A percentile compares a stretch with the other conserved stretches of the same genome.
Evolutionary conservation across 2,888 invertebrate genomes (phyloP).

Genomic region (Standfussiana lucernea): DNA sequence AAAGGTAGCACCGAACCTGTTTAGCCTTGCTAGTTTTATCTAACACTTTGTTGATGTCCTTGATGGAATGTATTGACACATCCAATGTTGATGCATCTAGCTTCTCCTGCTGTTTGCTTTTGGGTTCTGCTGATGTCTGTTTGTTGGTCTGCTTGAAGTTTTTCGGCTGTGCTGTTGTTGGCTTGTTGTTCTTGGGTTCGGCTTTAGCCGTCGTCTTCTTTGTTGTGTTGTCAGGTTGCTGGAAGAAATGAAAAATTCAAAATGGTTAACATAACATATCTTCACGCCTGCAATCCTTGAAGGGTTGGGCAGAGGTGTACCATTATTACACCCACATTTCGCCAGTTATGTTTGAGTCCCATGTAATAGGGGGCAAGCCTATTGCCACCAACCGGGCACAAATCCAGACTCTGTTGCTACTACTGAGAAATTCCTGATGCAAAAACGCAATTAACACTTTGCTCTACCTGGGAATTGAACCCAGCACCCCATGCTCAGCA

Average conservation of each 20-base stretch:
- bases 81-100: constrained; percentile 83
- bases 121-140: constrained; percentile 46
- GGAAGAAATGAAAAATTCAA: background rate
- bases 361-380: too few species aligned
- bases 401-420: too few species aligned
- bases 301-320: too few species aligned
- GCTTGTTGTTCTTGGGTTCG: background rate
- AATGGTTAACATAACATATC: too few species aligned
- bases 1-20: constrained; percentile 74
- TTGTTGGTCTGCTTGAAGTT: background rate
- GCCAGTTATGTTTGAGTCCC: too few species aligned
- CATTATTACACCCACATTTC: too few species aligned
- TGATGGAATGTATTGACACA: constrained; percentile 86
- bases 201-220: constrained; percentile 68
- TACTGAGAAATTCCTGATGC: too few species aligned
- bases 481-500: too few species aligned
- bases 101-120: constrained; percentile 65
- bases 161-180: background rate
- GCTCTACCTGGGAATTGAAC: too few species aligned
- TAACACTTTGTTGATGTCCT: constrained; percentile 83
- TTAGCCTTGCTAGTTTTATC: constrained; percentile 72
- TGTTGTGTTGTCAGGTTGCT: constrained; percentile 76
- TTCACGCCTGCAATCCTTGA: too few species aligned
- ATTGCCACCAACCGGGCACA: too few species aligned
- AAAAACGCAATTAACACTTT: too few species aligned